Base-by-base conservation (phyloP, 2,113 vertebrate genomes). In the Atherinomorus stipes region DNA sequence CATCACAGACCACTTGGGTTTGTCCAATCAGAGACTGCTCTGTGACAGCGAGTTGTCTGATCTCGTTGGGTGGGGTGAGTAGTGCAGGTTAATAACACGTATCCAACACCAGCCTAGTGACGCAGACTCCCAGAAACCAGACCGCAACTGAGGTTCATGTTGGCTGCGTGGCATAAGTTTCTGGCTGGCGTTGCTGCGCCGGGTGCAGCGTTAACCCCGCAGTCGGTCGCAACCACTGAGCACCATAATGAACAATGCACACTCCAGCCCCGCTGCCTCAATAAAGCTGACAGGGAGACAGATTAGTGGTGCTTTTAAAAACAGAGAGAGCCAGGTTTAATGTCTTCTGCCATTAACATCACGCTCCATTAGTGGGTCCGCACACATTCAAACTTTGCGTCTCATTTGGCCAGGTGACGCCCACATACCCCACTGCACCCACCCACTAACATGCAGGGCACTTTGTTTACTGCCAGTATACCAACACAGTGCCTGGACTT, bases 301-400 rank as follows among this genome's bases (percentile, higher is more conserved):
- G 85, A 93, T 90, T 89, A 89, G 81, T 52, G 53, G 63, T 37
- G 80, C 82, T 90, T 89, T 88, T 81, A 85, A 88, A 88, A 90
- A 85, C 88, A 83, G 67, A 74, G 81, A 67, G 81, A 44, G 72
- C 73, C 72, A 73, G 76, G 76, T 91, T 89, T 90, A 89, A 92
- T 90, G 87, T 88, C 85, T 72, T 76, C 80, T 16, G 58, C 74
- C 80, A 89, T 92, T 90, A 89, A 77, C 87, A 91, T 81, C 85
- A 85, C 44, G 84, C 80, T 80, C 82, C 88, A 89, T 90, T 89
- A 91, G 87, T 25, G 61, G 75, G 75, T 81, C 62, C 5, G 11
- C 78, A 42, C 82, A 73, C 87, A 85, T 87, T 87, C 89, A 83
- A 85, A 87, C 76, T 74, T 68, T 62, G 73, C 59, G 68, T 81